A percentile compares a stretch with the other conserved stretches of the same genome.
Conservation (phyloP, 2,797 vertebrate genomes). For the Malacoctenus gilli region DNA sequence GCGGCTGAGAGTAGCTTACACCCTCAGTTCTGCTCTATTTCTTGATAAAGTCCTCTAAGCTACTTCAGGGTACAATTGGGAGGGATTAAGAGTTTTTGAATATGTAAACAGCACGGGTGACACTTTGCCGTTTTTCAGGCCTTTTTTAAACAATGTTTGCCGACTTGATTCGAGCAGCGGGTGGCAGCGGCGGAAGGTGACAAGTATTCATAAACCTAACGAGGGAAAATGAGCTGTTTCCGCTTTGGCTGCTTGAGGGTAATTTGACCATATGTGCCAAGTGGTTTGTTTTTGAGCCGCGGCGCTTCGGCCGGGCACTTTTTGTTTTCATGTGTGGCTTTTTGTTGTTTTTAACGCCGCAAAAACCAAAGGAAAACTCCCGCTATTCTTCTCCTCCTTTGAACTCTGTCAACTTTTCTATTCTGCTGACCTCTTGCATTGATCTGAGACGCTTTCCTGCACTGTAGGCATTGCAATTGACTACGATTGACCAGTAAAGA, state of each 20-base stretch:
- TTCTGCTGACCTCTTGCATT: too few relatives aligned
- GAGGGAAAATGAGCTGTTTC: slow-evolving; percentile 21
- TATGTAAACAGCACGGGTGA: slow-evolving; percentile 50
- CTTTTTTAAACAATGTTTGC: slow-evolving; percentile 30
- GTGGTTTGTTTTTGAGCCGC: slow-evolving; percentile 31
- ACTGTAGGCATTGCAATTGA: slow-evolving; percentile 1
- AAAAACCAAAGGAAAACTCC: too few relatives aligned
- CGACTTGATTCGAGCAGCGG: slow-evolving; percentile 34
- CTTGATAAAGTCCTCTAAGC: slow-evolving; percentile 56
- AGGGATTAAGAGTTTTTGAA: slow-evolving; percentile 51
- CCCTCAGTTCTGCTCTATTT: slow-evolving; percentile 38
- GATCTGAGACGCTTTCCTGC: too few relatives aligned
- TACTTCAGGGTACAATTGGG: slow-evolving; percentile 50
- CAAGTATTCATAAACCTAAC: slow-evolving; percentile 27
- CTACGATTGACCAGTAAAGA: background rate
- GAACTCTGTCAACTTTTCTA: too few relatives aligned
- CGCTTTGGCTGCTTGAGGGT: slow-evolving; percentile 21
- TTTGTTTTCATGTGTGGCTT: background rate
- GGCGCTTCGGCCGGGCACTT: slow-evolving; percentile 1
- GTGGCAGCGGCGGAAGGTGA: slow-evolving; percentile 23
- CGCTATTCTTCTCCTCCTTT: too few relatives aligned
- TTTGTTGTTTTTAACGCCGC: too few relatives aligned
- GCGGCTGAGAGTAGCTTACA: slow-evolving; percentile 28
- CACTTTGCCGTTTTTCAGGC: slow-evolving; percentile 15
- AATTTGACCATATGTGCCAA: slow-evolving; percentile 11